Conservation (phyloP, 2,888 invertebrate genomes). For the Lysandra bellargus region DNA sequence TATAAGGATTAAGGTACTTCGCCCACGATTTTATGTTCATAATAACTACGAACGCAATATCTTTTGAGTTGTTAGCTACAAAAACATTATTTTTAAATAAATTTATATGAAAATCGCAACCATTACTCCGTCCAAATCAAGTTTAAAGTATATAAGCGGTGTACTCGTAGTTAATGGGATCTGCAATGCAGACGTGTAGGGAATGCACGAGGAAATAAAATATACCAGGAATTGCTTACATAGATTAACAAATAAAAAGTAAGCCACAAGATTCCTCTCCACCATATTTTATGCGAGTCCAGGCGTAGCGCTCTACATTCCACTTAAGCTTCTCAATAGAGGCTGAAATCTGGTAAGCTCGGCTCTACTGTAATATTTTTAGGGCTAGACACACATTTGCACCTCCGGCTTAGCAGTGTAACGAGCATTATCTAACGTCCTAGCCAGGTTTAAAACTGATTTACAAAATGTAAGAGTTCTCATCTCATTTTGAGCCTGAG, state of each 20-base stretch:
- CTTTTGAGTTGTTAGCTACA: neutral
- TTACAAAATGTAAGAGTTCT: neutral
- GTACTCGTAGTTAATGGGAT: conserved; percentile 24
- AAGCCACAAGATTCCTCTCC: conserved; percentile 32
- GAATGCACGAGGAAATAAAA: conserved; percentile 29
- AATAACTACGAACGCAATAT: neutral
- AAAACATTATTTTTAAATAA: neutral
- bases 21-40: neutral
- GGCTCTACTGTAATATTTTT: conserved; percentile 31
- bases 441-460: conserved; percentile 2
- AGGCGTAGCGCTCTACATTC: conserved; percentile 38
- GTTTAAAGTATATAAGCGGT: conserved; percentile 20
- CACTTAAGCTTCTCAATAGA: conserved; percentile 40
- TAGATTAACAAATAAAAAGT: conserved; percentile 32
- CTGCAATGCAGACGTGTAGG: conserved; percentile 30
- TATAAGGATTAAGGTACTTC: too few relatives aligned
- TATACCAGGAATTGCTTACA: conserved; percentile 25
- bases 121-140: conserved; percentile 5
- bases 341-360: conserved; percentile 40
- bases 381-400: conserved; percentile 24
- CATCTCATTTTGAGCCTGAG: neutral
- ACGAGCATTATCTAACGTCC: conserved; percentile 11
- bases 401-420: conserved; percentile 24
- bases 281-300: conserved; percentile 38
- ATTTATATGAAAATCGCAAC: neutral